phyloP scores from a whole-genome alignment of 1,140 invertebrate species.

The Melanaphis sacchari region DNA sequence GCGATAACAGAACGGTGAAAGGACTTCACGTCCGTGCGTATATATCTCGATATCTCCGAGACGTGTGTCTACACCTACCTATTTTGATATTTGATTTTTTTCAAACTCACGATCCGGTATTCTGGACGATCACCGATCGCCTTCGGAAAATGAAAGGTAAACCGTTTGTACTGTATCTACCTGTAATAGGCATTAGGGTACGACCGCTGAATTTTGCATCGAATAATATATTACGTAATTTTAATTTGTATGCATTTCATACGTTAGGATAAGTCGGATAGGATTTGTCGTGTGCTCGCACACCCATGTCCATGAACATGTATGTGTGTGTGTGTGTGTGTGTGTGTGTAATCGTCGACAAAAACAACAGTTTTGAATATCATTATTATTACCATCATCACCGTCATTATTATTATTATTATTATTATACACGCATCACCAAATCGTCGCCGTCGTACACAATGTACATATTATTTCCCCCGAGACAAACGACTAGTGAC shows the following conservation, averaged over 20 bases:
- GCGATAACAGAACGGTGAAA: conserved; percentile 27
- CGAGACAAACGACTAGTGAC: not conserved
- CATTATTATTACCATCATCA: not conserved
- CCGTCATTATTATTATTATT: not conserved
- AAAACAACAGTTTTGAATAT: not conserved
- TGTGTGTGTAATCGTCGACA: not conserved
- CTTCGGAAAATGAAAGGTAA: conserved; percentile 57
- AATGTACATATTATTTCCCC: not conserved
- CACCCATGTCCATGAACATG: not conserved
- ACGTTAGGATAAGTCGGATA: not conserved
- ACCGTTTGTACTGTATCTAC: not conserved
- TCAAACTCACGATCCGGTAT: conserved; percentile 20
- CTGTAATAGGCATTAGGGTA: not conserved
- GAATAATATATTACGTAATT: not conserved
- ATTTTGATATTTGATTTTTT: not conserved
- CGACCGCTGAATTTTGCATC: not conserved
- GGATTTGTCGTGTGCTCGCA: not conserved
- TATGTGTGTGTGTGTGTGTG: not conserved
- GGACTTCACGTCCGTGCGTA: conserved; percentile 16
- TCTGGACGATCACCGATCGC: conserved; percentile 44
- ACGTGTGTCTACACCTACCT: not conserved
- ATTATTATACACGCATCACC: not conserved
- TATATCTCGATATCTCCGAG: not conserved
- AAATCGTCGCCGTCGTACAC: not conserved
- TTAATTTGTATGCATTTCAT: not conserved